phyloP scores from a whole-genome alignment of 2,113 vertebrate species.

The Australoheros scitulus region DNA sequence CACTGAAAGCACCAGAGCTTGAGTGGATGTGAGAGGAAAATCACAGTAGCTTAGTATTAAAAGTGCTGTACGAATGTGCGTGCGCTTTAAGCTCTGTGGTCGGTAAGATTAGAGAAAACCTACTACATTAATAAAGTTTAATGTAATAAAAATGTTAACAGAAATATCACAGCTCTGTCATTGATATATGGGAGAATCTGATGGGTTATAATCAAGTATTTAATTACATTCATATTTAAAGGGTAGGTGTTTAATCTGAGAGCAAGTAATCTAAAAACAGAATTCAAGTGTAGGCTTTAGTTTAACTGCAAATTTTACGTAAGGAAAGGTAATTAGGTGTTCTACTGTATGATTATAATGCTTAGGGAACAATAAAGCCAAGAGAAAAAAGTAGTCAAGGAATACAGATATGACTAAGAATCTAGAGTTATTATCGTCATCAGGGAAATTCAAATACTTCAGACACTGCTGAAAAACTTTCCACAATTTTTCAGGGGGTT shows the following conservation, averaged over 20 bases:
- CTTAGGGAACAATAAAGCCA: not conserved
- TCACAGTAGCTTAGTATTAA: not conserved
- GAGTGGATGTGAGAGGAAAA: not conserved
- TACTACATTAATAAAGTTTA: not conserved
- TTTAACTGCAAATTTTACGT: not conserved
- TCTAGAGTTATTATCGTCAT: too few relatives aligned
- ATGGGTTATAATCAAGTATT: not conserved
- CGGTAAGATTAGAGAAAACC: not conserved
- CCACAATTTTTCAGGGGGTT: too few relatives aligned
- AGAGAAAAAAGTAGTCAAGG: not conserved
- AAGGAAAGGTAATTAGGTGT: not conserved
- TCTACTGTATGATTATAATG: not conserved
- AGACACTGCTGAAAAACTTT: too few relatives aligned
- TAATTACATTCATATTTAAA: not conserved
- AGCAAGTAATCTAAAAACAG: not conserved
- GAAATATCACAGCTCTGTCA: not conserved
- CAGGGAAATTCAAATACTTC: too few relatives aligned
- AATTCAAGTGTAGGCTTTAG: not conserved
- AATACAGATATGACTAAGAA: not conserved
- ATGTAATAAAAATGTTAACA: not conserved
- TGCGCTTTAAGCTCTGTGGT: not conserved
- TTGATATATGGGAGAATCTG: not conserved
- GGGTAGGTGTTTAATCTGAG: not conserved
- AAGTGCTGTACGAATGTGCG: not conserved
- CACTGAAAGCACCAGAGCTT: not conserved